Evolutionary conservation across 2,113 vertebrate species (phyloP), one percentile per base, ranked within the genome.

Genomic region (Oceanites oceanicus): DNA sequence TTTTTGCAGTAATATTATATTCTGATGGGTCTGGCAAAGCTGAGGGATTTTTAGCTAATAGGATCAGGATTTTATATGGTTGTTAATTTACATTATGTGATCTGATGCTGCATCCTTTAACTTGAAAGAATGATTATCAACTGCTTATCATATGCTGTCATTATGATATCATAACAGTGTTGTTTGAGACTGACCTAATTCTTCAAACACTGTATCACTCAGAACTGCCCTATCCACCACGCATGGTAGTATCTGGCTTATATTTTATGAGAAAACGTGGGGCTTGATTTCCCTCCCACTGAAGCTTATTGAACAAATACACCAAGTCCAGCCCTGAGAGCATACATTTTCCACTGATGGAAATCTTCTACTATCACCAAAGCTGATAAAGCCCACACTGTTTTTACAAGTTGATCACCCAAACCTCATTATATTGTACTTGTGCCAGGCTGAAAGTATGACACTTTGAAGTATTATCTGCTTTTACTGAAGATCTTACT

Each of bases 231-330:
- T 19, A 1, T 18, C 40, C 50, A 32, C 11, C 56, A 59, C 30
- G 4, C 4, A 0, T 11, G 16, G 19, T 8, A 10, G 19, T 14
- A 38, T 16, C 27, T 50, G 52, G 15, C 15, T 58, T 23, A 0
- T 13, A 29, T 71, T 44, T 59, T 47, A 4, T 40, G 61, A 78
- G 42, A 53, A 86, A 72, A 34, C 2, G 14, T 0, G 49, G 12
- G 21, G 6, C 2, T 80, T 62, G 55, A 49, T 78, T 78, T 93
- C 19, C 18, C 21, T 65, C 4, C 15, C 25, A 9, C 68, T 25
- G 63, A 53, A 86, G 11, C 14, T 36, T 52, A 32, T 47, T 38
- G n/a, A 21, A 19, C 61, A 78, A 75, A 49, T 3, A 7, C 20
- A 34, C 10, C 26, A 80, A 5, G 36, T 63, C 30, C 61, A 78